Evolutionary conservation across 1,140 invertebrate species (phyloP).

Genomic region (Sminthurides bifidus): DNA sequence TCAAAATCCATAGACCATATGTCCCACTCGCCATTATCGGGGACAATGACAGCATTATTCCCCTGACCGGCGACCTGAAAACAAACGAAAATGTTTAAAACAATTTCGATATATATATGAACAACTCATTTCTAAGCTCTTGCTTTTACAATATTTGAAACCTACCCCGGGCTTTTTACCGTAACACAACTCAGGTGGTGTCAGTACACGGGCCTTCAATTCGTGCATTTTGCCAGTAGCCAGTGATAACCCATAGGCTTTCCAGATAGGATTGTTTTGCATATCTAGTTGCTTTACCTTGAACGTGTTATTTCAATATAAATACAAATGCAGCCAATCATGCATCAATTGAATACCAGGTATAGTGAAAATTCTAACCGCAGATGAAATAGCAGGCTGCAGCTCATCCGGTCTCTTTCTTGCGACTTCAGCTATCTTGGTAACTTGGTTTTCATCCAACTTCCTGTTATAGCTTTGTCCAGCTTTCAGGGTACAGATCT

Average conservation of each 20-base stretch:
- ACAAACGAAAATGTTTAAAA: not conserved
- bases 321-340: not conserved
- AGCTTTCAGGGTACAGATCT: slow-evolving; percentile 16
- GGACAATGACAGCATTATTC: slow-evolving; percentile 2
- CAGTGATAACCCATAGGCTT: slow-evolving; percentile 2
- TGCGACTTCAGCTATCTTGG: slow-evolving; percentile 13
- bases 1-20: slow-evolving; percentile 14
- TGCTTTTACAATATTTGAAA: no score
- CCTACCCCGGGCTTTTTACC: slow-evolving; percentile 1
- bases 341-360: not conserved
- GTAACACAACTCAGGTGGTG: slow-evolving; percentile 18
- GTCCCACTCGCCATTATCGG: slow-evolving; percentile 19
- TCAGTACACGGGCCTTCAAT: slow-evolving; percentile 9
- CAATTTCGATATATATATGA: not conserved
- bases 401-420: slow-evolving; percentile 6
- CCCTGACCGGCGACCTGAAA: not conserved
- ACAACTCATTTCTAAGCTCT: no score
- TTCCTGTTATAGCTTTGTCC: slow-evolving; percentile 26
- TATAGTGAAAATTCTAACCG: not conserved
- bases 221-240: not conserved
- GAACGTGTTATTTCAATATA: not conserved
- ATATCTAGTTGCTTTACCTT: slow-evolving; percentile 1
- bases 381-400: not conserved
- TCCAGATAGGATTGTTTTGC: not conserved
- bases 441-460: slow-evolving; percentile 18